Evolutionary conservation across 1,140 invertebrate species (phyloP).

Genomic region (Pteromalus puparum): DNA sequence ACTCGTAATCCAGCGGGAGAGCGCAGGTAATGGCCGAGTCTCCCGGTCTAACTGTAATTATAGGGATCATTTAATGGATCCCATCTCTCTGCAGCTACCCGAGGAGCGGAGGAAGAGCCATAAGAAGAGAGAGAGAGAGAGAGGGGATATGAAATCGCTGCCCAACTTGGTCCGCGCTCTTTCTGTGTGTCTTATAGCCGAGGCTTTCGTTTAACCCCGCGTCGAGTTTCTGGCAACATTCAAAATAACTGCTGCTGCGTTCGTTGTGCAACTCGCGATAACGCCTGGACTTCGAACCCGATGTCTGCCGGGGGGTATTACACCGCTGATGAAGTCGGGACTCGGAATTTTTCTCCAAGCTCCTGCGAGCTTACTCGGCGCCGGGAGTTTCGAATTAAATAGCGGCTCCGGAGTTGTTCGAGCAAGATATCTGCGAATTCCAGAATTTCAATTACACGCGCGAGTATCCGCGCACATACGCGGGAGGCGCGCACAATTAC

Average conservation of each 20-base stretch:
- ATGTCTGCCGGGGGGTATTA: neutral
- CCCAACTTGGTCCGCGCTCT: slow-evolving; percentile 32
- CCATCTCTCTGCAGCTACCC: slow-evolving; percentile 48
- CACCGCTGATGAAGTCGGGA: neutral
- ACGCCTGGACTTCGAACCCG: neutral
- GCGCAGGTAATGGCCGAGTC: slow-evolving; percentile 64
- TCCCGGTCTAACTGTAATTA: slow-evolving; percentile 67
- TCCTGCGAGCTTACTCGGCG: neutral
- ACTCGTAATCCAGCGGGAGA: slow-evolving; percentile 65
- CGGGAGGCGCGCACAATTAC: neutral
- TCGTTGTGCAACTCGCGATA: neutral
- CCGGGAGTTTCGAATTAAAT: too few species aligned
- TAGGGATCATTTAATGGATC: slow-evolving; percentile 69
- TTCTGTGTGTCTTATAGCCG: neutral
- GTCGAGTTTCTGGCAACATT: neutral
- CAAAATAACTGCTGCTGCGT: neutral
- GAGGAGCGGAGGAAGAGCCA: neutral
- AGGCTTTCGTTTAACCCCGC: neutral
- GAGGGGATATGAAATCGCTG: slow-evolving; percentile 23
- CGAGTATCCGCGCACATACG: neutral
- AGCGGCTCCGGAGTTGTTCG: neutral
- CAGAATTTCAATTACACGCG: neutral
- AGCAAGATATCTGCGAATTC: neutral
- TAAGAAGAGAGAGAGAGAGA: neutral
- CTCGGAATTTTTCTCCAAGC: neutral